Evolutionary conservation across 2,888 invertebrate species (phyloP).

Genomic region (Carcina quercana): DNA sequence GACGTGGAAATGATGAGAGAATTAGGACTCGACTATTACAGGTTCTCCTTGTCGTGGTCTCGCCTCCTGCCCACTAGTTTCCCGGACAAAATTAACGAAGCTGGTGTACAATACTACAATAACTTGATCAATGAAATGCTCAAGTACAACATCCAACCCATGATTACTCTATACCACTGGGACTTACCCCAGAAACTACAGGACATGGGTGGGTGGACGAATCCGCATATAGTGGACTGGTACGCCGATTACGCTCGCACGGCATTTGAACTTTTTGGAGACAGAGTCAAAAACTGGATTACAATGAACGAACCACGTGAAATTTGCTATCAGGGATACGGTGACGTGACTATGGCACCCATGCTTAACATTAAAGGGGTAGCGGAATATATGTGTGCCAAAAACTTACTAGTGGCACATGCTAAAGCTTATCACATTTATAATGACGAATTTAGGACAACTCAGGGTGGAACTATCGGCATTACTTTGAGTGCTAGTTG

Average conservation of each 20-base stretch:
- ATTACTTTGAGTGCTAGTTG: slow-evolving; percentile 17
- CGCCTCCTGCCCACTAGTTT: slow-evolving; percentile 76
- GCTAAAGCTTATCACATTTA: slow-evolving; percentile 50
- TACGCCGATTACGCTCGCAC: slow-evolving; percentile 57
- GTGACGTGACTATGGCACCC: slow-evolving; percentile 30
- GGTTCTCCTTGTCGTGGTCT: slow-evolving; percentile 77
- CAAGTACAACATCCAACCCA: slow-evolving; percentile 74
- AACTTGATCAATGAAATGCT: slow-evolving; percentile 71
- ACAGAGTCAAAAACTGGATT: slow-evolving; percentile 65
- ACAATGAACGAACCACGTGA: slow-evolving; percentile 71
- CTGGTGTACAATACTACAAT: slow-evolving; percentile 38
- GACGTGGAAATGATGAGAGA: slow-evolving; percentile 59
- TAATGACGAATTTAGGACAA: slow-evolving; percentile 29
- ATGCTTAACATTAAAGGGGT: slow-evolving; percentile 39
- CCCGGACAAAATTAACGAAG: slow-evolving; percentile 65
- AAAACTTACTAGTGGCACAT: slow-evolving; percentile 69
- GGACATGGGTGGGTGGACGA: slow-evolving; percentile 67
- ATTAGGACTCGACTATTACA: slow-evolving; percentile 61
- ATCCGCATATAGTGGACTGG: slow-evolving; percentile 52
- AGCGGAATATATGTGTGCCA: slow-evolving; percentile 59
- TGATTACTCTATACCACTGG: slow-evolving; percentile 71
- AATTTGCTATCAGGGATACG: slow-evolving; percentile 53
- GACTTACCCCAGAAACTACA: slow-evolving; percentile 67
- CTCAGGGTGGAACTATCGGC: slow-evolving; percentile 26
- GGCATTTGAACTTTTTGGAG: slow-evolving; percentile 51